Base-by-base conservation (phyloP, 2,888 invertebrate genomes). In the Cosmia trapezina region DNA sequence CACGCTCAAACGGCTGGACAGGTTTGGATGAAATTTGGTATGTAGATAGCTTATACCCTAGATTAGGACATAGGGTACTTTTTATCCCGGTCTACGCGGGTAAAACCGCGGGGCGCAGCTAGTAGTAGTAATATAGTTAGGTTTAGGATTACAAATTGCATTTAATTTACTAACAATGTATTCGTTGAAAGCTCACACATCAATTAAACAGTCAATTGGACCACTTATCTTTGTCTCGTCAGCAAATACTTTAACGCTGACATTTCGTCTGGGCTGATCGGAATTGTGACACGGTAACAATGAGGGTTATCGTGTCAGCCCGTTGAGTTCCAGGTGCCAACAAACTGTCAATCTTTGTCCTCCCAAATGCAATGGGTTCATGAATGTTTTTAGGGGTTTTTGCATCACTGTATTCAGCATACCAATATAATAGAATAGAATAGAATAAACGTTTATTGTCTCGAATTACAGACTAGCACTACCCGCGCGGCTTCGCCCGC, bases 271-370 rank as follows among this genome's bases (percentile, higher is more conserved):
- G 11, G 45, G 37, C 57, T 37, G 45, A 59, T 59, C 28, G 65
- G 73, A 74, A 74, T 74, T 73, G 59, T 51, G 73, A 73, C 74
- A 49, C 49, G 33, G 12, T n/a, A 17, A 12, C 73, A 8, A 70
- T 49, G 28, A 68, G 28, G 70, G 68, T 70, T 68, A 57, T 49
- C 49, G 49, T 70, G 70, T 43, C 68, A 51, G 51, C 9, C 49
- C n/a, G 9, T 9, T 19, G 4, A 19, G 4, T 49, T 49, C n/a
- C n/a, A n/a, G 19, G 9, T 49, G 49, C 49, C 49, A 49, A 49
- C 9, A n/a, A 49, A 9, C 4, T 49, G 9, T 9, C n/a, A 9
- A 49, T 9, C n/a, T 51, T n/a, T 51, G 51, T 1, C 11, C 4
- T 51, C 11, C 11, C 51, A 11, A 51, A n/a, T n/a, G 11, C 51